Conservation (phyloP, 2,888 invertebrate genomes). For the Mamestra brassicae region DNA sequence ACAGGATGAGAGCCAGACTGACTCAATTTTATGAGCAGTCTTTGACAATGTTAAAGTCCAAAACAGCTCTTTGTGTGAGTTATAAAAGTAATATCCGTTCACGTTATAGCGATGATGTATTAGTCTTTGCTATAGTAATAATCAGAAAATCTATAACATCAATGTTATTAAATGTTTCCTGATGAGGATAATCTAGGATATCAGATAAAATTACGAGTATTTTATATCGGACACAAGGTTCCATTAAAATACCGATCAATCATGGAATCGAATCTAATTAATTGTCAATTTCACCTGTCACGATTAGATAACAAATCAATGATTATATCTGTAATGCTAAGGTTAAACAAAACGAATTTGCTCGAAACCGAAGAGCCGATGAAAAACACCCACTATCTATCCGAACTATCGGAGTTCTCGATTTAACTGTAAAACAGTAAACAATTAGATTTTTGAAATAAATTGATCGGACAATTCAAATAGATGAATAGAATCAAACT, state of each 20-base stretch:
- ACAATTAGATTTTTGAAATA: not conserved
- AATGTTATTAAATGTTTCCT: slow-evolving; percentile 18
- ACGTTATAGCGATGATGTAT: slow-evolving; percentile 12
- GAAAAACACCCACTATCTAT: not conserved
- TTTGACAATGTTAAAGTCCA: slow-evolving; percentile 11
- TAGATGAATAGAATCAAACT: slow-evolving; percentile 20
- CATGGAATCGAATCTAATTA: slow-evolving; percentile 27
- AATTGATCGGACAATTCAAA: not conserved
- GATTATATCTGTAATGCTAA: not conserved
- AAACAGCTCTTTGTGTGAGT: not conserved
- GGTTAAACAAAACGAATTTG: not conserved
- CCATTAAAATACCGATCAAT: slow-evolving; percentile 23
- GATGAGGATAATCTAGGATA: slow-evolving; percentile 15
- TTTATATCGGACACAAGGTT: slow-evolving; percentile 24
- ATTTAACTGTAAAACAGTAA: not conserved
- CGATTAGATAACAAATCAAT: slow-evolving; percentile 24
- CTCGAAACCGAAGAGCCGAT: not conserved
- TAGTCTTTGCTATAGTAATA: slow-evolving; percentile 5
- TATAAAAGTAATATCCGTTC: not conserved
- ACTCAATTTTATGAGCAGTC: slow-evolving; percentile 24
- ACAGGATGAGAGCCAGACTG: slow-evolving; percentile 50
- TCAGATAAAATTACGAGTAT: slow-evolving; percentile 22
- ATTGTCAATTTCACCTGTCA: slow-evolving; percentile 26
- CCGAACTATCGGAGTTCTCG: not conserved
- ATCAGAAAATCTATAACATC: slow-evolving; percentile 30